phyloP scores from a whole-genome alignment of 2,113 vertebrate species.

The Pangasianodon hypophthalmus region DNA sequence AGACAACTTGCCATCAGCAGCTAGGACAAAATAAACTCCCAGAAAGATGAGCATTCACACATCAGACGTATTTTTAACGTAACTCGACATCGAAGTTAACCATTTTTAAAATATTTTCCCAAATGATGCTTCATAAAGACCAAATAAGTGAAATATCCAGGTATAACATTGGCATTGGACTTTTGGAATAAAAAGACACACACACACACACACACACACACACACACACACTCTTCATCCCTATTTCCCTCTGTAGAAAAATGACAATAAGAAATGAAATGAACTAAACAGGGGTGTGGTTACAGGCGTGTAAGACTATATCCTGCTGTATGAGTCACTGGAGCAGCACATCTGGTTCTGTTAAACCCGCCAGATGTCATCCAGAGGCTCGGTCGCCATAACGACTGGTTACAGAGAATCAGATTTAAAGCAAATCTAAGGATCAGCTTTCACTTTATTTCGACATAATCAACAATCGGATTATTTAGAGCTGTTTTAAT shows the following conservation, averaged over 20 bases:
- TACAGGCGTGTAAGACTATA: not conserved
- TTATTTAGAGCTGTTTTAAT: not conserved
- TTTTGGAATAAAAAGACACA: too few species aligned
- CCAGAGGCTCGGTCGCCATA: not conserved
- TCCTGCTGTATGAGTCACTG: constrained; percentile 43
- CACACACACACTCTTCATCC: not conserved
- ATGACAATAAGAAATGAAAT: not conserved
- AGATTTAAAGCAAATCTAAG: not conserved
- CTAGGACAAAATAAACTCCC: too few species aligned
- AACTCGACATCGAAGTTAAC: not conserved
- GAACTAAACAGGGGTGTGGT: constrained; percentile 11
- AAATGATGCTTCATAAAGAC: not conserved
- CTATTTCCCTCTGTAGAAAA: not conserved
- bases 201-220: not conserved
- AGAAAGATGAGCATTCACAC: not conserved
- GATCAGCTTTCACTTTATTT: not conserved
- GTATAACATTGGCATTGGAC: not conserved
- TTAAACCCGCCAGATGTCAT: constrained; percentile 45
- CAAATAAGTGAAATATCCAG: not conserved
- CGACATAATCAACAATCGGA: not conserved
- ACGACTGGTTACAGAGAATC: not conserved
- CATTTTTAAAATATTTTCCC: not conserved
- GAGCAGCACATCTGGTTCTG: constrained; percentile 49
- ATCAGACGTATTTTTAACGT: not conserved
- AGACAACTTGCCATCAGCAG: too few species aligned